Percentiles rank a stretch among this genome's conserved stretches.
phyloP scores from a whole-genome alignment of 2,888 invertebrate genomes.

The Cephus rjabovi region DNA sequence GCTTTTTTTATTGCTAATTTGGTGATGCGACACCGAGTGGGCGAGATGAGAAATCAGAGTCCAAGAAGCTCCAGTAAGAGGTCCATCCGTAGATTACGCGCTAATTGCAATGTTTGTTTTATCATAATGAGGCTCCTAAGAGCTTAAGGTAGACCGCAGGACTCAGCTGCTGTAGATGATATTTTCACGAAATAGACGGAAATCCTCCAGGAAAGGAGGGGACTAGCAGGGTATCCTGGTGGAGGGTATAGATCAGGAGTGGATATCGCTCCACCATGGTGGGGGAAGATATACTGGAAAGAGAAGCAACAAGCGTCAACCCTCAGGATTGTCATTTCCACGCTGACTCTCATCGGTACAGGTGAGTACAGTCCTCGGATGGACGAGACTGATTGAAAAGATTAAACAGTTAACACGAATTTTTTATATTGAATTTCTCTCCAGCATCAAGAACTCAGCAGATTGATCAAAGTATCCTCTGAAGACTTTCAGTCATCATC shows the following conservation, averaged over 20 bases:
- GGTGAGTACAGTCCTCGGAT: slow-evolving; percentile 31
- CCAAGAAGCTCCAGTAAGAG: background rate
- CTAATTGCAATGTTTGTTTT: background rate
- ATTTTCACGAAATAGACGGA: background rate
- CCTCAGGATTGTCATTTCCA: slow-evolving; percentile 44
- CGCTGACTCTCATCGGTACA: slow-evolving; percentile 35
- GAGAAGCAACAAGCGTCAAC: slow-evolving; percentile 34
- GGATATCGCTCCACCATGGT: slow-evolving; percentile 17
- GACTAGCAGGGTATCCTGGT: background rate
- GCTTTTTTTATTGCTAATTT: background rate
- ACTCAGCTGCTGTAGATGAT: background rate
- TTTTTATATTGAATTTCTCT: background rate
- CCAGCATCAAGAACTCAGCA: background rate
- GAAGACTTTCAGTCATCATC: background rate
- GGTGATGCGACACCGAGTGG: background rate
- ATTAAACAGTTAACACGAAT: background rate
- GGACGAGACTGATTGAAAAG: background rate
- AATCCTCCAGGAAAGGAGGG: background rate
- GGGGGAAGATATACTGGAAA: slow-evolving; percentile 36
- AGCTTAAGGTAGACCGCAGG: background rate
- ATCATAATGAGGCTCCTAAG: background rate
- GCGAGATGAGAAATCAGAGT: background rate
- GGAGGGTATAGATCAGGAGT: background rate
- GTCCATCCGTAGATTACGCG: background rate
- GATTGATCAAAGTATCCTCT: background rate